Evolutionary conservation across 2,113 vertebrate genomes (phyloP).

Genomic region (Ptychochromis oligacanthus): DNA sequence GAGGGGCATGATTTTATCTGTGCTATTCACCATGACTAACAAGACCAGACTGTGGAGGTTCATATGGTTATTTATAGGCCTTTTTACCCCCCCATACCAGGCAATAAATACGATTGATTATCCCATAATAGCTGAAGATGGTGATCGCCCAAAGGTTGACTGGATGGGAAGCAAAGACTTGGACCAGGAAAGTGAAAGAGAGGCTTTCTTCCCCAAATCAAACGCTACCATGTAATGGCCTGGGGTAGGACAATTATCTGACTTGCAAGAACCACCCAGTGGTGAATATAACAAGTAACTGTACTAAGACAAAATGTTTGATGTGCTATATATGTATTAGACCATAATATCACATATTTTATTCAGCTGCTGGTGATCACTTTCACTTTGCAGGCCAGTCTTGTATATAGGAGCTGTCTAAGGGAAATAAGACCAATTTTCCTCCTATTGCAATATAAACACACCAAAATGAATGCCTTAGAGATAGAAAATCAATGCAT

Average conservation of each 20-base stretch:
- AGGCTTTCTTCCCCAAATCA: constrained; percentile 38
- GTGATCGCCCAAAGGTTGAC: constrained; percentile 31
- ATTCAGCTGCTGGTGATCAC: neutral
- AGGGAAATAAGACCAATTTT: neutral
- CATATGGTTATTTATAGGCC: neutral
- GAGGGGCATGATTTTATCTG: constrained; percentile 22
- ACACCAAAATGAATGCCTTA: neutral
- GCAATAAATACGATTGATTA: constrained; percentile 62
- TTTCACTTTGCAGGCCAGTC: neutral
- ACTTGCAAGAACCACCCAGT: constrained; percentile 3
- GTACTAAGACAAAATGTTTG: neutral
- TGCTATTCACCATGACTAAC: constrained; percentile 16
- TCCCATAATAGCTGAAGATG: constrained; percentile 27
- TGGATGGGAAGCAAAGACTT: constrained; percentile 9
- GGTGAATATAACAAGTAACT: neutral
- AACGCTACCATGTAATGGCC: constrained; percentile 19
- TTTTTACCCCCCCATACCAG: constrained; percentile 15
- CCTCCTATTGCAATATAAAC: neutral
- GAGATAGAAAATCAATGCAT: neutral
- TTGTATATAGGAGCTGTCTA: too few relatives aligned
- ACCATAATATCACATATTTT: constrained; percentile 23
- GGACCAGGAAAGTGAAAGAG: constrained; percentile 25
- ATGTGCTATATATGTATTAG: constrained; percentile 1
- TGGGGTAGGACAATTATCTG: constrained; percentile 22
- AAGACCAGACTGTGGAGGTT: constrained; percentile 25